phyloP scores from a whole-genome alignment of 1,140 invertebrate species.

The Tetramorium alpestre region DNA sequence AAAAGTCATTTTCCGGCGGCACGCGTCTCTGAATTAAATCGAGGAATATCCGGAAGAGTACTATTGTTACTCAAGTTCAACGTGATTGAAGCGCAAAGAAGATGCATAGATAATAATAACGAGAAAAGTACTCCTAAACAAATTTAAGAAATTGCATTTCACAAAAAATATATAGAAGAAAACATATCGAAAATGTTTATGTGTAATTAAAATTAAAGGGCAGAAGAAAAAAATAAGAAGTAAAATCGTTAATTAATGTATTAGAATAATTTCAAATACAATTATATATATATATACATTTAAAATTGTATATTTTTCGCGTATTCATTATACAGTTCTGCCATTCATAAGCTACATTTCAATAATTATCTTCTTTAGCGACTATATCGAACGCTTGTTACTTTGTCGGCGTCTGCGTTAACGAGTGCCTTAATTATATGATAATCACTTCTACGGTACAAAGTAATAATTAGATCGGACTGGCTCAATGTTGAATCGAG shows the following conservation, averaged over 20 bases:
- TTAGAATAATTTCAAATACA: background rate
- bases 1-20: constrained; percentile 55
- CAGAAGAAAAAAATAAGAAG: background rate
- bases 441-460: constrained; percentile 28
- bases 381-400: constrained; percentile 44
- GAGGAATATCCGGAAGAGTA: background rate
- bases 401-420: constrained; percentile 8
- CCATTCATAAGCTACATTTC: background rate
- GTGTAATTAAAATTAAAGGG: background rate
- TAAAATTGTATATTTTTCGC: background rate
- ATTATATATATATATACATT: background rate
- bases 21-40: constrained; percentile 51
- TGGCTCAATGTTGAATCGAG: constrained; percentile 28
- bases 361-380: constrained; percentile 26
- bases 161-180: background rate
- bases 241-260: background rate
- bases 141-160: background rate
- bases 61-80: constrained; percentile 23
- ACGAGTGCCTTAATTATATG: constrained; percentile 48
- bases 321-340: background rate
- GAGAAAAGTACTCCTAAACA: background rate
- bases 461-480: constrained; percentile 55
- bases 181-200: background rate
- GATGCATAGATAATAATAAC: background rate
- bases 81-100: background rate